Evolutionary conservation across 1,140 invertebrate genomes (phyloP), one percentile per base, ranked within the genome.

Genomic region (Orchesella cincta): DNA sequence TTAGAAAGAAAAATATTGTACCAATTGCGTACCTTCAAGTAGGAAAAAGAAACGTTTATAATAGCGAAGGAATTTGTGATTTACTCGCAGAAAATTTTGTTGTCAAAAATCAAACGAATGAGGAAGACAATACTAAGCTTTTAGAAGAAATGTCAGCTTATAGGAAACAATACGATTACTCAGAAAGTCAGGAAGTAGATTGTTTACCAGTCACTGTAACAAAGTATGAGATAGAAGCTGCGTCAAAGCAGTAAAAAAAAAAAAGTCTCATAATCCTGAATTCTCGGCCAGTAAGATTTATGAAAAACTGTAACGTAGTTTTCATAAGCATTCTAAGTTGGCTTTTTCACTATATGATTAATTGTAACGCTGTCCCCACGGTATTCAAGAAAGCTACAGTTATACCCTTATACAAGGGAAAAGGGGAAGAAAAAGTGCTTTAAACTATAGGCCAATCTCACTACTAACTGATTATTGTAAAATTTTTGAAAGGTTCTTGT

Each of bases 381-480:
- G n/a, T n/a, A n/a, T 67, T 62, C 20, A 75, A 75, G 31, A 2
- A 1, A 35, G 26, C 29, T 12, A n/a, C 33, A 12, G 57, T 75
- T 35, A 64, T 51, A 18, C 74, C 74, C 1, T n/a, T 75, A 16
- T 67, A 64, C 26, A 75, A 64, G 36, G 18, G 18, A 34, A 36
- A 35, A 75, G 54, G 54, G n/a, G 54, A 8, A 8, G 54, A 23
- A 57, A 23, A 18, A 23, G 12, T 8, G n/a, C n/a, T n/a, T n/a
- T n/a, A n/a, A 57, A 57, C n/a, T 57, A 57, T 57, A 28, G 74
- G 28, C 74, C 74, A 16, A 75, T 75, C 8, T 31, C 74, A 5
- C 34, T 64, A 16, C 26, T 64, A 2, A 31, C n/a, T n/a, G 34
- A 33, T 33, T n/a, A 62, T 33, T 20, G 52, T n/a, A 75, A 75